Evolutionary conservation across 2,113 vertebrate genomes (phyloP).

Genomic region (Cryptomyrus ogoouensis): DNA sequence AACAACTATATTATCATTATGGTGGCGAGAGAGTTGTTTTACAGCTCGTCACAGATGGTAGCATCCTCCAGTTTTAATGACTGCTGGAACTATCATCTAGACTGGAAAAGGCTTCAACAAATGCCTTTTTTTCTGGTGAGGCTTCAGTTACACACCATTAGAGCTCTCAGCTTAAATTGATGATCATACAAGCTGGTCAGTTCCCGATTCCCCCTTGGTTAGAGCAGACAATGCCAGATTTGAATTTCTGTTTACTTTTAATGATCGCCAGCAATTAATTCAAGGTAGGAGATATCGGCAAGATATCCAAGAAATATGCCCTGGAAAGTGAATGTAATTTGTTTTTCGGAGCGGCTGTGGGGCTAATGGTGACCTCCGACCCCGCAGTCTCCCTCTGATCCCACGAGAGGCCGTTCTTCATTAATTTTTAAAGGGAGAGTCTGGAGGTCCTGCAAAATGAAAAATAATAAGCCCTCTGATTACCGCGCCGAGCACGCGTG

Average conservation of each 20-base stretch:
- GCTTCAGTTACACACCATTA: background rate
- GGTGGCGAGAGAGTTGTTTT: background rate
- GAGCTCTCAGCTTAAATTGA: constrained; percentile 9
- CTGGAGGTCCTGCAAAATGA: constrained; percentile 57
- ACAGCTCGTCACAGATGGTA: background rate
- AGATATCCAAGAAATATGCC: constrained; percentile 31
- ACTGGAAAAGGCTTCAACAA: background rate
- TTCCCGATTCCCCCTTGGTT: background rate
- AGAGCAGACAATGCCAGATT: background rate
- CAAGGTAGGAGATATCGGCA: background rate
- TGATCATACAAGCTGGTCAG: background rate
- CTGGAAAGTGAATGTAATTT: constrained; percentile 53
- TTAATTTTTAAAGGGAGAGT: constrained; percentile 64
- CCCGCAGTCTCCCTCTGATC: constrained; percentile 49
- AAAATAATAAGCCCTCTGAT: constrained; percentile 65
- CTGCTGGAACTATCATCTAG: background rate
- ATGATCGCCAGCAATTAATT: background rate
- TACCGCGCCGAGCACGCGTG: constrained; percentile 52
- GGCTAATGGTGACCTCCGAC: constrained; percentile 57
- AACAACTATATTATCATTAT: constrained; percentile 6
- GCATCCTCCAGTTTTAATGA: background rate
- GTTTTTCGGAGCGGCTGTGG: constrained; percentile 55
- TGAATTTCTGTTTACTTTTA: constrained; percentile 3
- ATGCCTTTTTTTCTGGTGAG: background rate
- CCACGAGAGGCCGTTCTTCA: constrained; percentile 49